phyloP scores from a whole-genome alignment of 2,797 vertebrate species.

The Simalia tracyae region DNA sequence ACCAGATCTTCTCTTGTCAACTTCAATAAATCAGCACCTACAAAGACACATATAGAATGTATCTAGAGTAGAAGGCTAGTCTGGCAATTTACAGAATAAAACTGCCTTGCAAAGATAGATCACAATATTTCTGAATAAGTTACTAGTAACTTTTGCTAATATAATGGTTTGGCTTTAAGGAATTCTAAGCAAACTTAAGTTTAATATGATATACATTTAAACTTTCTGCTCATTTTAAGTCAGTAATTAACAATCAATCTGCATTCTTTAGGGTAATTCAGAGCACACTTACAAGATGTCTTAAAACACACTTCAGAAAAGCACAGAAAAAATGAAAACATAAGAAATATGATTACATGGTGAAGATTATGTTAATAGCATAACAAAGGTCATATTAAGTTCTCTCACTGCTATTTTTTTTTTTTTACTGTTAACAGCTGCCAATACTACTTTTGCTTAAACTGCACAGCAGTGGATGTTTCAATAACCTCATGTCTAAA shows the following conservation, averaged over 20 bases:
- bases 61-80: not conserved
- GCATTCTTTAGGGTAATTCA: not conserved
- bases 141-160: not conserved
- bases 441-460: not conserved
- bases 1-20: constrained; percentile 91
- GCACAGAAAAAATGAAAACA: not conserved
- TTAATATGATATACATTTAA: not conserved
- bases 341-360: not conserved
- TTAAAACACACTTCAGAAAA: not conserved
- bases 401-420: not conserved
- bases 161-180: not conserved
- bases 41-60: constrained; percentile 16
- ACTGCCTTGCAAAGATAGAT: not conserved
- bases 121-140: not conserved
- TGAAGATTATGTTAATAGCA: not conserved
- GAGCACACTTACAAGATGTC: not conserved
- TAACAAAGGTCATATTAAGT: not conserved
- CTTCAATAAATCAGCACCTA: constrained; percentile 95
- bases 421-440: not conserved
- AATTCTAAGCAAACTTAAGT: not conserved
- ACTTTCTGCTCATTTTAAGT: not conserved
- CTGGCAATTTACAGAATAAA: not conserved
- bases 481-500: not conserved
- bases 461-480: not conserved
- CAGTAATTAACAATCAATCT: not conserved